Percentiles rank a stretch among this genome's conserved stretches.
Conservation (phyloP, 2,888 invertebrate genomes). For the Choreutis nemorana region DNA sequence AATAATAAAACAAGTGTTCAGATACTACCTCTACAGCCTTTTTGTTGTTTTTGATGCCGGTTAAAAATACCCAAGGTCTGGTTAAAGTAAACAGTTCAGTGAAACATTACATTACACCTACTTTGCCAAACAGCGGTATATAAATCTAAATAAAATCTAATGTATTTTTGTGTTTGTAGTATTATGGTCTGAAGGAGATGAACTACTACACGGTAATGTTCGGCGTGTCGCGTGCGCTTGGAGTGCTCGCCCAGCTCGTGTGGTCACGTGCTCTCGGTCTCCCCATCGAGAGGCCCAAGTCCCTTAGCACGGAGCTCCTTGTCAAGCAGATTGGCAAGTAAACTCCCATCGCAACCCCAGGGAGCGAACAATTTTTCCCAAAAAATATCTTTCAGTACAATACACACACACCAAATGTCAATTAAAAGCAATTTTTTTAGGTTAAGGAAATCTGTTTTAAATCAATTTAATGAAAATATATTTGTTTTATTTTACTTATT, state of each 20-base stretch:
- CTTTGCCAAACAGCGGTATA: no score
- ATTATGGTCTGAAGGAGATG: slow-evolving; percentile 92
- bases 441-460: no score
- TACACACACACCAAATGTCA: slow-evolving; percentile 31
- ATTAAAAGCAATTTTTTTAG: no score
- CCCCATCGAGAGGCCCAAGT: slow-evolving; percentile 88
- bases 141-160: no score
- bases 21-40: no score
- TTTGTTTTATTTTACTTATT: slow-evolving; percentile 26
- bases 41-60: background rate
- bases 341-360: slow-evolving; percentile 12
- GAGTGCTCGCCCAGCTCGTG: slow-evolving; percentile 82
- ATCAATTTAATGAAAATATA: background rate
- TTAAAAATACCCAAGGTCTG: background rate
- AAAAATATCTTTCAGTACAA: slow-evolving; percentile 17
- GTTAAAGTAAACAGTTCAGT: background rate
- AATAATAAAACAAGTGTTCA: no score
- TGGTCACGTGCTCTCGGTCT: slow-evolving; percentile 89
- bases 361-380: slow-evolving; percentile 2
- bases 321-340: slow-evolving; percentile 52
- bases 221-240: slow-evolving; percentile 89
- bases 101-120: background rate
- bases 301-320: slow-evolving; percentile 75
- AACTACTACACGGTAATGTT: slow-evolving; percentile 94
- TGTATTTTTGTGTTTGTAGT: slow-evolving; percentile 54